A percentile compares a stretch with the other conserved stretches of the same genome.
phyloP scores from a whole-genome alignment of 2,888 invertebrate genomes.

The Harmothoe impar region DNA sequence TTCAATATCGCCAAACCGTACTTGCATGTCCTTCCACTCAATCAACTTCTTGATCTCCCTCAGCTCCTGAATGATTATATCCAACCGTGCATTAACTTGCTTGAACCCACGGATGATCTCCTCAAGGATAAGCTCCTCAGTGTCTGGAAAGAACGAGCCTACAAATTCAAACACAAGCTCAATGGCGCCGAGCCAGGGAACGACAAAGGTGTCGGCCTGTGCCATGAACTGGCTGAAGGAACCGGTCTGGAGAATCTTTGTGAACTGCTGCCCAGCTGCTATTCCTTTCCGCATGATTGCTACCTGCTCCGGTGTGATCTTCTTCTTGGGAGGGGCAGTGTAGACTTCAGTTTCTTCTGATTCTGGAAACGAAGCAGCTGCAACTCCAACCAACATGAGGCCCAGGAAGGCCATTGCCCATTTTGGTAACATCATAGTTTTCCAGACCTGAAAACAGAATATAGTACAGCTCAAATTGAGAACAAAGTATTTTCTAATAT shows the following conservation, averaged over 20 bases:
- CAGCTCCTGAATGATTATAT: neutral
- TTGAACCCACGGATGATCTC: conserved; percentile 6
- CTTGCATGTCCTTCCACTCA: conserved; percentile 21
- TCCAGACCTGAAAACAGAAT: neutral
- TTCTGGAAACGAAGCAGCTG: neutral
- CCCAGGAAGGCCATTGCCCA: neutral
- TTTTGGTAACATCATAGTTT: neutral
- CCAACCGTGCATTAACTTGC: neutral
- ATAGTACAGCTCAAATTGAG: neutral
- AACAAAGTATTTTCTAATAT: no score
- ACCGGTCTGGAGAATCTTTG: neutral
- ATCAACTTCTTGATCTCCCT: conserved; percentile 16
- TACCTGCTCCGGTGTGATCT: neutral
- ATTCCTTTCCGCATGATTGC: neutral
- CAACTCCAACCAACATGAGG: neutral
- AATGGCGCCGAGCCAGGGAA: neutral
- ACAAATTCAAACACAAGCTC: conserved; percentile 8
- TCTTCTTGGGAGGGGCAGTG: neutral
- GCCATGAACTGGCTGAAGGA: neutral
- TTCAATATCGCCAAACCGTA: neutral
- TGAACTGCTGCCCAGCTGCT: neutral
- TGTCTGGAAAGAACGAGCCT: neutral
- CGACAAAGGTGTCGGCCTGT: neutral
- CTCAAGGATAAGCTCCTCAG: conserved; percentile 4
- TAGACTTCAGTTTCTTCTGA: no score